These are phyloP conservation scores for Brachyhypopomus gauderio DNA, from an alignment of 2,113 vertebrate genomes.

Conservation along the genomic window DNA sequence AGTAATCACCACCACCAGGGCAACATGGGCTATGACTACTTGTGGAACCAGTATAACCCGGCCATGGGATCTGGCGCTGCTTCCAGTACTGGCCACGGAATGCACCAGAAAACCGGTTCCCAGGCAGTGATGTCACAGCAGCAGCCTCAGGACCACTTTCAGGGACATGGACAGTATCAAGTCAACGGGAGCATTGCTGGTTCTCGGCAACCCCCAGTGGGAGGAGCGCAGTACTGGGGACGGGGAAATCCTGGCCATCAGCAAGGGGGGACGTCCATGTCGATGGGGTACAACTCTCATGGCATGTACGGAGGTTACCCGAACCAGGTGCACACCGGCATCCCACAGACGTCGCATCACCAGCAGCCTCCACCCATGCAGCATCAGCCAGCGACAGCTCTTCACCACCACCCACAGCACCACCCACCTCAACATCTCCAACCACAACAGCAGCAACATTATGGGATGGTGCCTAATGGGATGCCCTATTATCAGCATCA, in stretches of 20 bases:
- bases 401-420: slow-evolving; percentile 67
- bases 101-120: slow-evolving; percentile 84
- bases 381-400: slow-evolving; percentile 66
- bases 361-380: slow-evolving; percentile 52
- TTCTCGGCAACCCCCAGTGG: slow-evolving; percentile 68
- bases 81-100: slow-evolving; percentile 66
- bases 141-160: slow-evolving; percentile 78
- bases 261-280: slow-evolving; percentile 75
- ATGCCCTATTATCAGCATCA: slow-evolving; percentile 75
- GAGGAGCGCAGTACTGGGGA: slow-evolving; percentile 83
- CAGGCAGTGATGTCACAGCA: slow-evolving; percentile 67
- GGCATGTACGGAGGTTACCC: slow-evolving; percentile 71
- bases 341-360: slow-evolving; percentile 70
- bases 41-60: slow-evolving; percentile 87
- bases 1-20: slow-evolving; percentile 80
- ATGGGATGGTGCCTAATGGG: slow-evolving; percentile 73
- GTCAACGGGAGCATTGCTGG: slow-evolving; percentile 82
- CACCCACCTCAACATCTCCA: slow-evolving; percentile 66
- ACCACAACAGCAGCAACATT: slow-evolving; percentile 69
- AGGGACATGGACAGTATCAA: slow-evolving; percentile 83
- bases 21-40: slow-evolving; percentile 85
- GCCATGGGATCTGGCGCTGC: slow-evolving; percentile 66
- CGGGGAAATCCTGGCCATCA: slow-evolving; percentile 81
- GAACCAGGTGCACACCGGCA: slow-evolving; percentile 69
- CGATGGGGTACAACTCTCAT: slow-evolving; percentile 72